Percentiles rank a stretch among this genome's conserved stretches.
Conservation (phyloP, 2,797 vertebrate genomes). For the Danio kyathit region DNA sequence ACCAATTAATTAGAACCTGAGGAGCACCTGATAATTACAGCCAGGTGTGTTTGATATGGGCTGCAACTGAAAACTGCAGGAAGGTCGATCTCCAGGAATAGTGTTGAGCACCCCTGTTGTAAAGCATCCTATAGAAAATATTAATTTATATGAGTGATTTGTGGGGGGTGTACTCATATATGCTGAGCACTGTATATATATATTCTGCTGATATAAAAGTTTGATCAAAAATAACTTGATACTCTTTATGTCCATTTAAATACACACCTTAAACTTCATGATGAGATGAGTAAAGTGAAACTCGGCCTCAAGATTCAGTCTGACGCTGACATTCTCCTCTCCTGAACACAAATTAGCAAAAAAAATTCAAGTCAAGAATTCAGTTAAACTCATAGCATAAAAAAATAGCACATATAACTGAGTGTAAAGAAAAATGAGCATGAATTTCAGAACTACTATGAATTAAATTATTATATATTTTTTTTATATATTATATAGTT, state of each 20-base stretch:
- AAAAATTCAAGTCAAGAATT: background rate
- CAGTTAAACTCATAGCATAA: background rate
- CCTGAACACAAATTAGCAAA: constrained; percentile 67
- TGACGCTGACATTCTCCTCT: constrained; percentile 84
- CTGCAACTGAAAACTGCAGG: no score
- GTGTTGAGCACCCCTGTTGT: no score
- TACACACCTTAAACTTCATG: constrained; percentile 88
- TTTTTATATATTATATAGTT: no score
- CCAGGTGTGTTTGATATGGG: no score
- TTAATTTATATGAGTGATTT: no score
- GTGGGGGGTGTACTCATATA: no score
- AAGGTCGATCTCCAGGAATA: no score
- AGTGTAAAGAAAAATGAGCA: background rate
- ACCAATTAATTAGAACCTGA: no score
- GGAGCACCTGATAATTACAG: no score
- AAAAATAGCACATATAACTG: background rate
- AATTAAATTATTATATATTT: no score
- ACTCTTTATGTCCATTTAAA: background rate
- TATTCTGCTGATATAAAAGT: background rate
- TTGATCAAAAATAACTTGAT: background rate
- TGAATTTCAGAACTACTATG: background rate
- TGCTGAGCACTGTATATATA: no score
- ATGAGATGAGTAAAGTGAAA: constrained; percentile 92
- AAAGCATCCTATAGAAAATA: no score
- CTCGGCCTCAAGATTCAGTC: constrained; percentile 86